Evolutionary conservation across 2,113 vertebrate species (phyloP).

Genomic region (Potamarius usumacintae): DNA sequence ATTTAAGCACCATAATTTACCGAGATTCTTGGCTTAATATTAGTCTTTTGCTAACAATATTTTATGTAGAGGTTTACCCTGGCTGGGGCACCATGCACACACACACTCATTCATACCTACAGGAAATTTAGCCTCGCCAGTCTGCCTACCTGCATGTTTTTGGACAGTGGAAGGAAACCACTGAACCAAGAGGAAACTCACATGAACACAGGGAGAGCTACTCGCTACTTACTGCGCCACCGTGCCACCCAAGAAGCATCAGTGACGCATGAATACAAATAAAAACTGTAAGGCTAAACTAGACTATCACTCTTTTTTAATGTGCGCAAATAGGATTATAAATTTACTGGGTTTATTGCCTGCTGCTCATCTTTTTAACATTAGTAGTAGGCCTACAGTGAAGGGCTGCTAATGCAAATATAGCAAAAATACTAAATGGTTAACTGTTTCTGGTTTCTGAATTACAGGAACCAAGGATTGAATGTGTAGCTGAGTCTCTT

Average conservation of each 20-base stretch:
- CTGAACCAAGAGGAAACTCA: neutral
- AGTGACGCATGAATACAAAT: neutral
- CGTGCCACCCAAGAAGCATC: neutral
- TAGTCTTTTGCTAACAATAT: neutral
- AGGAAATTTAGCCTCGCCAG: neutral
- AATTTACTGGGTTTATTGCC: neutral
- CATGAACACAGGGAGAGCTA: neutral
- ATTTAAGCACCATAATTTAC: neutral
- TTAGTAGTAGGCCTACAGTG: neutral
- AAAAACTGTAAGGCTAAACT: neutral
- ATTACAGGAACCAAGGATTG: neutral
- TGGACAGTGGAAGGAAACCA: neutral
- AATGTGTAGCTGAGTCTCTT: neutral
- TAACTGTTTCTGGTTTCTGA: neutral
- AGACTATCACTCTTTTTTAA: neutral
- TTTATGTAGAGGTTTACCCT: too few relatives aligned
- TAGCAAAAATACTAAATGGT: neutral
- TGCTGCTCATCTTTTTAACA: neutral
- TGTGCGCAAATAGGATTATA: neutral
- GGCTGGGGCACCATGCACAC: neutral
- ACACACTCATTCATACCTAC: neutral
- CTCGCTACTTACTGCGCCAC: neutral
- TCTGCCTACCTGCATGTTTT: slow-evolving; percentile 1
- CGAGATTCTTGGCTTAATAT: neutral
- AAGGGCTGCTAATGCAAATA: neutral